Percentiles rank a stretch among this genome's conserved stretches.
Conservation (phyloP, 2,113 vertebrate species). For the Tenebrosternarchus preto region DNA sequence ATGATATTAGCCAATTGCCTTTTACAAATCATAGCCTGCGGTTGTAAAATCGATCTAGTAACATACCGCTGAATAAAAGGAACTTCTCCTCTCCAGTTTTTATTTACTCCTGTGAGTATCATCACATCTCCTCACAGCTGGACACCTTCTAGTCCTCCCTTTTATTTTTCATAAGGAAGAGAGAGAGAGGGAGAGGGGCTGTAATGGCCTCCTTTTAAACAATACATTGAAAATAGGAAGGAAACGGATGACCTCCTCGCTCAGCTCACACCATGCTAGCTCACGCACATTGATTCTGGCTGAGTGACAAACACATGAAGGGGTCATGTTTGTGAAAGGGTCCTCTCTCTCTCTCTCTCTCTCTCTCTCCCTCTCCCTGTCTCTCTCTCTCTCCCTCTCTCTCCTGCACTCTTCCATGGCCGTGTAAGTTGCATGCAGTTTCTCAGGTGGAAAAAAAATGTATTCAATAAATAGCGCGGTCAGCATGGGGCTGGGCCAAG, state of each 20-base stretch:
- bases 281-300: conserved; percentile 88
- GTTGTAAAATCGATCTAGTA: conserved; percentile 82
- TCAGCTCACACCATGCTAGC: conserved; percentile 91
- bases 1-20: no score
- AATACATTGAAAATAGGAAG: conserved; percentile 68
- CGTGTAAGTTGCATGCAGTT: conserved; percentile 96
- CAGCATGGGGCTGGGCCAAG: conserved; percentile 93
- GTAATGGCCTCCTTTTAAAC: conserved; percentile 82
- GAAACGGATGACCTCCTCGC: conserved; percentile 84
- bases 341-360: conserved; percentile 34
- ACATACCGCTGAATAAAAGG: conserved; percentile 92
- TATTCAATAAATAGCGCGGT: conserved; percentile 99
- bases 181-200: conserved; percentile 71
- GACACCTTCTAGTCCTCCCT: conserved; percentile 86
- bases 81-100: conserved; percentile 85
- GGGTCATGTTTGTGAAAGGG: conserved; percentile 71
- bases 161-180: conserved; percentile 95
- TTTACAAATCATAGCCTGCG: neutral
- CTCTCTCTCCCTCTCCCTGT: conserved; percentile 51
- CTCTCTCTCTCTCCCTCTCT: conserved; percentile 36
- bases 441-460: conserved; percentile 99
- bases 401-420: conserved; percentile 75
- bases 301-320: conserved; percentile 80
- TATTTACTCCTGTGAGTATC: conserved; percentile 90
- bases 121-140: conserved; percentile 89